phyloP scores from a whole-genome alignment of 2,113 vertebrate species.

The Misgurnus mizolepis region DNA sequence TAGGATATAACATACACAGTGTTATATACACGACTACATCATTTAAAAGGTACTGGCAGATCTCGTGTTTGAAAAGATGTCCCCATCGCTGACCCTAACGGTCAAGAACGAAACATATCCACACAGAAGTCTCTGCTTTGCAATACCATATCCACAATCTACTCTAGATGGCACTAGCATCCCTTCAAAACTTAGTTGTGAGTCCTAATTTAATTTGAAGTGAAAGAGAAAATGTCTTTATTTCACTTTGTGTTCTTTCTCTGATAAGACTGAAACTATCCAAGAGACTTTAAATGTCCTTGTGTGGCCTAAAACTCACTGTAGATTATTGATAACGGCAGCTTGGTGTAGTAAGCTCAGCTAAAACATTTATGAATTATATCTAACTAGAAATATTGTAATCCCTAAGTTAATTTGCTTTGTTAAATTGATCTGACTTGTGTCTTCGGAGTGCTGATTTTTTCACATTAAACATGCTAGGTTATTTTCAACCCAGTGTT shows the following conservation, averaged over 20 bases:
- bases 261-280: neutral
- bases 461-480: too few relatives aligned
- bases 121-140: neutral
- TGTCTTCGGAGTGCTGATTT: too few relatives aligned
- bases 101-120: neutral
- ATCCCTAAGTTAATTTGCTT: neutral
- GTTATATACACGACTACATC: neutral
- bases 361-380: neutral
- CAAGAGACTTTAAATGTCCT: neutral
- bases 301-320: neutral
- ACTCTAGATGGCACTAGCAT: slow-evolving; percentile 45
- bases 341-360: neutral
- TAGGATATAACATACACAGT: slow-evolving; percentile 7
- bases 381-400: neutral
- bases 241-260: slow-evolving; percentile 4
- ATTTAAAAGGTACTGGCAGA: neutral
- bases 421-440: neutral
- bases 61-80: slow-evolving; percentile 11
- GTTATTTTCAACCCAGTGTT: too few relatives aligned
- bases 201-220: neutral
- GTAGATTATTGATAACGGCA: neutral
- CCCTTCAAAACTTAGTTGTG: slow-evolving; percentile 1
- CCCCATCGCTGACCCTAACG: neutral
- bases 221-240: neutral
- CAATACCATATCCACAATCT: neutral